Evolutionary conservation across 2,797 vertebrate genomes (phyloP), one percentile per base, ranked within the genome.

Genomic region (Phoebastria nigripes): DNA sequence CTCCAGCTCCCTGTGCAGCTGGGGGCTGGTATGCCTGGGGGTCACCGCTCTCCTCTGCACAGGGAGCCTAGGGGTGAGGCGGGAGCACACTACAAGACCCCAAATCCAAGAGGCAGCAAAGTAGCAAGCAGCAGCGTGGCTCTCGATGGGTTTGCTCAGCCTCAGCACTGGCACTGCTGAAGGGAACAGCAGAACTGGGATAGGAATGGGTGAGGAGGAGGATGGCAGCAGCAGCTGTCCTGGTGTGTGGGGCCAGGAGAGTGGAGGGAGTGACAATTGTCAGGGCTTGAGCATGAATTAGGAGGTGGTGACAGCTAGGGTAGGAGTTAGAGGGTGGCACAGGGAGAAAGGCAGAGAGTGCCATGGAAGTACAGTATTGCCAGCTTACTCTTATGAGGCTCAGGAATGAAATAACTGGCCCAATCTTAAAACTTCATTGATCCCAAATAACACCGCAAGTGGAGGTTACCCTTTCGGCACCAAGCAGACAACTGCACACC

Each of bases 21-120:
- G 1, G 18, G 19, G 6, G 33, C 56, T 70, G 51, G 39, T 21
- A 26, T 15, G 12, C 16, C 33, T 54, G 6, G 33, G 26, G 4
- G n/a, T 65, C n/a, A 65, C 29, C 0, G 0, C 35, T 55, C 19
- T 13, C 18, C 39, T 41, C 58, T 2, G 0, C 29, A 37, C 14
- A 46, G 29, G 65, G 12, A 66, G 47, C 10, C 47, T 13, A 15
- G 33, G 20, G 25, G 12, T 29, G 28, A 55, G 28, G 37, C 42
- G 67, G 47, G 26, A 87, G 25, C 28, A 35, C 39, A 21, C 31
- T 49, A 8, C 18, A 6, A 24, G 63, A 41, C 19, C 29, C 33
- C 29, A 52, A 8, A 85, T 24, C 58, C 56, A 70, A 74, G 59
- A 49, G 11, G 15, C 22, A 56, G 59, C 24, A 51, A 44, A 72